Evolutionary conservation across 2,113 vertebrate genomes (phyloP).

Genomic region (Acanthisitta chloris): DNA sequence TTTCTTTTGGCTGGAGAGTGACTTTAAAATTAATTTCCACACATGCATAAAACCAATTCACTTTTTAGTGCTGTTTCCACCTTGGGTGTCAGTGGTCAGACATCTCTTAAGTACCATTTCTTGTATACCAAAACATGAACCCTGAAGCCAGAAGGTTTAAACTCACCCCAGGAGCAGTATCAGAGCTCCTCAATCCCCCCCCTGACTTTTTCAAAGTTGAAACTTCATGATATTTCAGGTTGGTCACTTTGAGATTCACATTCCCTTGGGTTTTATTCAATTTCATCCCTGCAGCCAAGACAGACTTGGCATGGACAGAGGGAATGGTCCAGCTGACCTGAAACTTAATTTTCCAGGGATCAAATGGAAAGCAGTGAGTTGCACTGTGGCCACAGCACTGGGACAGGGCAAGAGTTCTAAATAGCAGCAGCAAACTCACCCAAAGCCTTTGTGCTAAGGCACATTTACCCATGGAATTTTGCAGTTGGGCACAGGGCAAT

Average conservation of each 20-base stretch:
- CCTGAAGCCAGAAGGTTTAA: neutral
- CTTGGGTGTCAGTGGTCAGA: neutral
- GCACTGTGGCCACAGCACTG: accelerated
- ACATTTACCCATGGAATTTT: neutral
- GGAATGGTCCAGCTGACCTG: neutral
- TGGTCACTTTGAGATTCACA: neutral
- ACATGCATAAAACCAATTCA: neutral
- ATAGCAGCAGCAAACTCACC: neutral
- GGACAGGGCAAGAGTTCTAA: neutral
- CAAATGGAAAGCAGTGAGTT: neutral
- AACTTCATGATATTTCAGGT: neutral
- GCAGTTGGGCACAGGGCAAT: accelerated
- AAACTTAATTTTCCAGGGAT: neutral
- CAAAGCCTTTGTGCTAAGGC: neutral
- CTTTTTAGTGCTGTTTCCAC: neutral
- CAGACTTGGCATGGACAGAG: neutral
- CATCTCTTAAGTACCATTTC: no score
- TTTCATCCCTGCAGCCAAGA: neutral
- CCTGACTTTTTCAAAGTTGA: neutral
- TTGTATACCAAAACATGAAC: accelerated
- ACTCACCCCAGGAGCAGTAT: accelerated
- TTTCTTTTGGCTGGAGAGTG: neutral
- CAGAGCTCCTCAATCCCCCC: neutral
- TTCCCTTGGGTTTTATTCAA: neutral
- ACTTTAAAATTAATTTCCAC: neutral